Base-by-base conservation (phyloP, 2,113 vertebrate genomes). In the Lampris incognitus region DNA sequence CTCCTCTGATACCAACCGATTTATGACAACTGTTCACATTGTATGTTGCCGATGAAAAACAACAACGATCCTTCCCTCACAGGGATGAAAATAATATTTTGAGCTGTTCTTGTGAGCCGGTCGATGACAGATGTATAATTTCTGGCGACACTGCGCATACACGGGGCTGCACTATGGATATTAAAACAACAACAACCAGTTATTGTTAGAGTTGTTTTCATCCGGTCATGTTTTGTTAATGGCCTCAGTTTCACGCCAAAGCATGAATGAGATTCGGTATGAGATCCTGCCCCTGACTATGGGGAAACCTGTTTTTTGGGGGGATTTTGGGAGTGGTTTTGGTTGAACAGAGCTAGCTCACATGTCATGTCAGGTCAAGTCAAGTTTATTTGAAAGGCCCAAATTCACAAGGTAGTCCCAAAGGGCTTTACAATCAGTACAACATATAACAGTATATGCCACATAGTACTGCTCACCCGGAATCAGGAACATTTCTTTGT, bases 1-100 rank as follows among this genome's bases (percentile, higher is more conserved):
- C 65, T 39, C 48, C 36, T 44, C 5, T 24, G 51, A 13, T 54
- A 11, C 9, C 51, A 54, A 52, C 51, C 9, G 2, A 54, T 54
- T 11, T 54, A n/a, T 13, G 5, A n/a, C 51, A 54, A 54, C 46
- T 82, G 55, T 63, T 61, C n/a, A 61, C 64, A 52, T 2, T 78
- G 51, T 60, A 10, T 2, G 52, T 38, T 39, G 37, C 7, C 46
- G 50, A 9, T 13, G 50, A 55, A 44, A 9, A 67, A 24, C 24
- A 2, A 74, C 57, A 78, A 39, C 48, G 41, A 3, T 40, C 6
- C 55, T 9, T 7, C 60, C 9, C 38, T 56, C 39, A 41, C 9
- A 10, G 10, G 4, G 8, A 51, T 1, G 11, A 10, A 51, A 5
- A 51, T 51, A 6, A 51, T 2, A 11, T 9, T 10, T 10, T 51